Conservation (phyloP, 2,888 invertebrate species). For the Eristalis arbustorum region DNA sequence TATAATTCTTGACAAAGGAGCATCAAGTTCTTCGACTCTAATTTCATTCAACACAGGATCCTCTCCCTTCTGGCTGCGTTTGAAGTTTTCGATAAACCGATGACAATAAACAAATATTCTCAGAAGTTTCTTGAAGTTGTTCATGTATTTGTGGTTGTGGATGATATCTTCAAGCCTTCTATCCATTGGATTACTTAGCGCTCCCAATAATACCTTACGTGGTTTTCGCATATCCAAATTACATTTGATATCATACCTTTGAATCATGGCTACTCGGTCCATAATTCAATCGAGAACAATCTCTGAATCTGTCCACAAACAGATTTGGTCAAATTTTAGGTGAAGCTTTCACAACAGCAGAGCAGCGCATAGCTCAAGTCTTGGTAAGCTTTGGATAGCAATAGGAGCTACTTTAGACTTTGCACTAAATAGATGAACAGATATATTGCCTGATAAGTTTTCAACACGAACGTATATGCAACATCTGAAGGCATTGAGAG, state of each 20-base stretch:
- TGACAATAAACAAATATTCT: no score
- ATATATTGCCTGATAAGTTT: conserved; percentile 1
- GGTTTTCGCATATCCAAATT: not conserved
- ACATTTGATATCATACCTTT: conserved; percentile 66
- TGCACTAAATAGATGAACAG: conserved; percentile 35
- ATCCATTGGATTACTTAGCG: no score
- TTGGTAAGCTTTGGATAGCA: conserved; percentile 57
- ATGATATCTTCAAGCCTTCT: no score
- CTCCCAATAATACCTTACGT: not conserved
- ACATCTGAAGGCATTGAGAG: conserved; percentile 31
- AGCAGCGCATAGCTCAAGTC: conserved; percentile 60
- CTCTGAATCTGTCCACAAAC: conserved; percentile 59
- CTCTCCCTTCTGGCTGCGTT: no score
- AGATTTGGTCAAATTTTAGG: conserved; percentile 19
- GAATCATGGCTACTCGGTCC: conserved; percentile 68
- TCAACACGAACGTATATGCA: conserved; percentile 23
- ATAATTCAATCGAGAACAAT: conserved; percentile 58
- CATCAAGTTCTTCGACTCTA: no score
- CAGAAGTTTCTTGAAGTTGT: no score
- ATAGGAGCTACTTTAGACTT: conserved; percentile 69
- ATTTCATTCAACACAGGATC: no score
- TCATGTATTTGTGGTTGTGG: no score
- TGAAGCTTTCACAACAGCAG: conserved; percentile 42
- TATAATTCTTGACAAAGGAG: no score
- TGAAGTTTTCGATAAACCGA: no score